These are phyloP conservation scores for Craseonycteris thonglongyai DNA, from an alignment of 2,113 vertebrate species.

Conservation along the genomic window DNA sequence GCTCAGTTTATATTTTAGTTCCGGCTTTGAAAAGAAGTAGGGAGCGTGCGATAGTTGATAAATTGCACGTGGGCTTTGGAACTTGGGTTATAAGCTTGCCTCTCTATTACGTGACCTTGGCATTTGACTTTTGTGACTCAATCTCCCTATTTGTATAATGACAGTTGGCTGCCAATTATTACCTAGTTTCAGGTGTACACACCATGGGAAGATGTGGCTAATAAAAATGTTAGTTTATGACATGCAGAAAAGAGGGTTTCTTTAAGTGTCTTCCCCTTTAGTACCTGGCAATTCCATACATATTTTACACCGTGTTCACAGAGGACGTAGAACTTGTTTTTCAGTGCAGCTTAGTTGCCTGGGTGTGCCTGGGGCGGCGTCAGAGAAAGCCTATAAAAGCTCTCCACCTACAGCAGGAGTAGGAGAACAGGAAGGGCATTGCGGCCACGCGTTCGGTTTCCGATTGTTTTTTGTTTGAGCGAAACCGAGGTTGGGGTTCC, in stretches of 20 bases:
- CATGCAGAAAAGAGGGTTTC: not conserved
- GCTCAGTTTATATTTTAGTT: not conserved
- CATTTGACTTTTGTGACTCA: not conserved
- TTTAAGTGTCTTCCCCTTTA: not conserved
- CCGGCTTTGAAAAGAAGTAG: not conserved
- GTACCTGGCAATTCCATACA: not conserved
- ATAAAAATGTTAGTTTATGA: not conserved
- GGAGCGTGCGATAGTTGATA: not conserved
- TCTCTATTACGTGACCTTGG: not conserved
- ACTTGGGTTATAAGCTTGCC: not conserved
- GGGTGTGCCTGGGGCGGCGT: slow-evolving; percentile 51
- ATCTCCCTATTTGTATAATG: not conserved
- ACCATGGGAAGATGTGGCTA: not conserved
- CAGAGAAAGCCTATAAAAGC: slow-evolving; percentile 15
- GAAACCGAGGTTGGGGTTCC: not conserved
- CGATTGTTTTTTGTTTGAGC: not conserved
- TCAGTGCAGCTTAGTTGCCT: not conserved
- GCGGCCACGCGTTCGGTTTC: not conserved
- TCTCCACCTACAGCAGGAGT: not conserved
- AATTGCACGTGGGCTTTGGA: not conserved
- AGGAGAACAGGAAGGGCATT: not conserved
- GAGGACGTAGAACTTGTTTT: not conserved
- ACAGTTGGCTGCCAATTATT: not conserved
- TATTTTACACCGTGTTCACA: not conserved
- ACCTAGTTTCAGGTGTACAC: not conserved